phyloP scores from a whole-genome alignment of 2,113 vertebrate genomes.

The Verasper variegatus region DNA sequence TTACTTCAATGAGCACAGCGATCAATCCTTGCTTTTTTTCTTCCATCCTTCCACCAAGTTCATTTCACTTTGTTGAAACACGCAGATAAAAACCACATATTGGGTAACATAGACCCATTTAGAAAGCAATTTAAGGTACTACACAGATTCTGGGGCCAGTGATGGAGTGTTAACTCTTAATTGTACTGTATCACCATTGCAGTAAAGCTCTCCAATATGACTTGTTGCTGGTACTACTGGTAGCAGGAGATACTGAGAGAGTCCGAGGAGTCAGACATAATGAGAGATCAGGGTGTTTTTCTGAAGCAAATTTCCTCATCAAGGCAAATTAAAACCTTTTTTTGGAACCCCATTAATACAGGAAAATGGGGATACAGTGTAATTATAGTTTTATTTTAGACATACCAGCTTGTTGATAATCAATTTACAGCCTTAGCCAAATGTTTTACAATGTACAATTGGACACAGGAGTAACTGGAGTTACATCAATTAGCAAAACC shows the following conservation, averaged over 20 bases:
- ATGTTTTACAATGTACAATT: background rate
- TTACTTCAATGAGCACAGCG: conserved; percentile 77
- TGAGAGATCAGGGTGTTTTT: conserved; percentile 6
- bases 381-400: background rate
- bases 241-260: background rate
- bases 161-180: conserved; percentile 81
- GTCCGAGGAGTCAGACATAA: conserved; percentile 4
- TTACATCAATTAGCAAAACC: no score
- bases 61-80: conserved; percentile 79
- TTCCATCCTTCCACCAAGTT: conserved; percentile 73
- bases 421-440: background rate
- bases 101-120: conserved; percentile 83
- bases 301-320: background rate
- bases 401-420: background rate
- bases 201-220: conserved; percentile 63
- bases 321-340: background rate
- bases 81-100: conserved; percentile 80
- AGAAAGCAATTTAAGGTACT: conserved; percentile 82
- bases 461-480: background rate
- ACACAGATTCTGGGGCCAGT: conserved; percentile 61
- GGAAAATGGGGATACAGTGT: background rate
- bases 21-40: conserved; percentile 83
- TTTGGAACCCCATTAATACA: background rate
- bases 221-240: conserved; percentile 64
- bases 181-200: conserved; percentile 78